A percentile compares a stretch with the other conserved stretches of the same genome.
Evolutionary conservation across 2,797 vertebrate species (phyloP).

Genomic region (Buphagus erythrorhynchus): DNA sequence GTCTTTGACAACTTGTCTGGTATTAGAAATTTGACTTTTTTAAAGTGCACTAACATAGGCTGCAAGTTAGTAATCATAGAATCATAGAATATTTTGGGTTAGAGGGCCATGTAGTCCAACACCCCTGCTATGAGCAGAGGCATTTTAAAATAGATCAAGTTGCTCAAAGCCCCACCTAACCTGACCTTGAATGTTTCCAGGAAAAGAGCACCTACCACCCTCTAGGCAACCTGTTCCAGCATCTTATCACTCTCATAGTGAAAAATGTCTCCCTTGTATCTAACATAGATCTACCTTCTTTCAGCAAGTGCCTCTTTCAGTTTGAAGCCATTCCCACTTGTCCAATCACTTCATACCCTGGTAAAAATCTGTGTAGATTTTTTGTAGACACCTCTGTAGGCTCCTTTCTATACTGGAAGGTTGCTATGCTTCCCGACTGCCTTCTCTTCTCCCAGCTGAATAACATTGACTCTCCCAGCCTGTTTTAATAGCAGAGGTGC

Average conservation of each 20-base stretch:
- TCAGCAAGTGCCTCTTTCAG: no score
- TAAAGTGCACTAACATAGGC: neutral
- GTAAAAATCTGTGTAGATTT: neutral
- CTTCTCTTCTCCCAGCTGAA: neutral
- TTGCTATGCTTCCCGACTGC: neutral
- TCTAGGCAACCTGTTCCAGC: neutral
- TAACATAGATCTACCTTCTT: neutral
- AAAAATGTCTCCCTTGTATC: neutral
- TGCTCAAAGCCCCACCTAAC: neutral
- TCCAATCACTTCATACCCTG: neutral
- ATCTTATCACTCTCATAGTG: neutral
- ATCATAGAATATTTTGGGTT: neutral
- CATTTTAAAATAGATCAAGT: neutral
- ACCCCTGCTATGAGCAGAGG: neutral
- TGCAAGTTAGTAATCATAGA: neutral
- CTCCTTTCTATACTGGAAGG: neutral
- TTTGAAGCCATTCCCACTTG: neutral
- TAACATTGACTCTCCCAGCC: accelerated
- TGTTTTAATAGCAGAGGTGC: neutral
- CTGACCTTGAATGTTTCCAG: neutral
- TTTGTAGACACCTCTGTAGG: neutral
- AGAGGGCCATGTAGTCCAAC: neutral
- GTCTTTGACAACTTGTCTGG: neutral
- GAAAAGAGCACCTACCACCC: no score
- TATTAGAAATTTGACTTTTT: neutral